Evolutionary conservation across 2,888 invertebrate genomes (phyloP).

Genomic region (Acronicta aceris): DNA sequence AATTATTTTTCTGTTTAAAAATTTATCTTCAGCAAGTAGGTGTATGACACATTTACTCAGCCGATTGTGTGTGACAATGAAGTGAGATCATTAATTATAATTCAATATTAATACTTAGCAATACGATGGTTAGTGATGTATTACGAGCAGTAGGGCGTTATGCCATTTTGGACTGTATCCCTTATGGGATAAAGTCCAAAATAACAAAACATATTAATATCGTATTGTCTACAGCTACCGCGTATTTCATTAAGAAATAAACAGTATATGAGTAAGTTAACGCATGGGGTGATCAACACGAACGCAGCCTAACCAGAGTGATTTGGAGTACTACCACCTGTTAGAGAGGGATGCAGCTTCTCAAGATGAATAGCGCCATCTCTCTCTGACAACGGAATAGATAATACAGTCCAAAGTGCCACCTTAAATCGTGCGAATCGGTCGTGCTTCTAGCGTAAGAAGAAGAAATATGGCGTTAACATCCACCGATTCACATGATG

Average conservation of each 20-base stretch:
- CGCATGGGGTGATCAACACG: conserved; percentile 48
- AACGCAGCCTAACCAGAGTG: conserved; percentile 29
- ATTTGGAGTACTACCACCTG: background rate
- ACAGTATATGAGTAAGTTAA: conserved; percentile 48
- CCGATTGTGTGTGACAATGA: conserved; percentile 83
- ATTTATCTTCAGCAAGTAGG: conserved; percentile 43
- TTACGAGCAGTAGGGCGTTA: conserved; percentile 53
- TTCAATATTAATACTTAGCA: conserved; percentile 87
- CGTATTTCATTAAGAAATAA: conserved; percentile 40
- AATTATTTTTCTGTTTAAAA: conserved; percentile 27
- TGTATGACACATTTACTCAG: conserved; percentile 75
- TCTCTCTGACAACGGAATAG: background rate
- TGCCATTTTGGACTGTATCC: conserved; percentile 57
- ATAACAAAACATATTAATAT: conserved; percentile 49
- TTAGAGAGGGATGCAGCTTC: background rate
- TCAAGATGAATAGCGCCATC: background rate
- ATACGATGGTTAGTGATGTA: conserved; percentile 78
- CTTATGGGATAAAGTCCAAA: conserved; percentile 49
- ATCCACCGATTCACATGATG: conserved; percentile 20
- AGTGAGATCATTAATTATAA: conserved; percentile 86
- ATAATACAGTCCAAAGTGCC: background rate
- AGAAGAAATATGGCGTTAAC: conserved; percentile 48
- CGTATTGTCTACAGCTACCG: conserved; percentile 52
- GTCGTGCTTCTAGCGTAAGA: conserved; percentile 26
- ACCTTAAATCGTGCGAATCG: conserved; percentile 18